These are phyloP conservation scores for Psilopogon haemacephalus DNA, from an alignment of 2,113 vertebrate species.

Conservation along the genomic window DNA sequence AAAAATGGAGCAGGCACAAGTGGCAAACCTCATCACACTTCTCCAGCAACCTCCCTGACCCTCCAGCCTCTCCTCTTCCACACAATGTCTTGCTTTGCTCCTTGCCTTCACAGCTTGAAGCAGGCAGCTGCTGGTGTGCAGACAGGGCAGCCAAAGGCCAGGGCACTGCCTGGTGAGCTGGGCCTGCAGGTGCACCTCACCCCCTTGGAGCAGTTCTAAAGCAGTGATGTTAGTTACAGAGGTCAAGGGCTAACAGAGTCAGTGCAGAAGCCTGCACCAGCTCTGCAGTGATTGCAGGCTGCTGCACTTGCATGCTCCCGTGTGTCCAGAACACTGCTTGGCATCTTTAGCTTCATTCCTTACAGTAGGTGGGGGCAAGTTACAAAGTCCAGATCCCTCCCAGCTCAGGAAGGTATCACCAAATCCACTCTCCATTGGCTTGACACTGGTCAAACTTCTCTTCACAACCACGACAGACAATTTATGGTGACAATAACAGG, in stretches of 20 bases:
- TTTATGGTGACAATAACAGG: slow-evolving; percentile 35
- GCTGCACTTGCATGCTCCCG: background rate
- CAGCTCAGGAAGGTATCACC: background rate
- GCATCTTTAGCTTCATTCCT: slow-evolving; percentile 44
- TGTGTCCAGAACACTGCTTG: slow-evolving; percentile 8
- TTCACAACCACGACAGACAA: slow-evolving; percentile 15
- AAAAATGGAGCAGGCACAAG: background rate
- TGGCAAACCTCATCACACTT: background rate
- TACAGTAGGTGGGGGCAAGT: background rate
- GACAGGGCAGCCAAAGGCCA: background rate
- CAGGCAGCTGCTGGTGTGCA: accelerated
- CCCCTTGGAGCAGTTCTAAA: background rate
- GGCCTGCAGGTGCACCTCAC: background rate
- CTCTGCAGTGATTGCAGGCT: background rate
- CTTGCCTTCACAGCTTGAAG: background rate
- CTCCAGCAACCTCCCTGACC: background rate
- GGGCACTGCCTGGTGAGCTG: background rate
- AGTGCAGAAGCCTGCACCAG: background rate
- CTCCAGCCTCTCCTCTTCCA: background rate
- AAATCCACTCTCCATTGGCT: background rate
- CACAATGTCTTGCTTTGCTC: background rate
- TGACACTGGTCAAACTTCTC: slow-evolving; percentile 15
- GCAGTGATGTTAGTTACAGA: background rate
- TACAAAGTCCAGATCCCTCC: background rate
- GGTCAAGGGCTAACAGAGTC: background rate